A percentile compares a stretch with the other conserved stretches of the same genome.
These are phyloP conservation scores for Nephotettix cincticeps DNA, from an alignment of 1,140 invertebrate species.

Conservation along the genomic window DNA sequence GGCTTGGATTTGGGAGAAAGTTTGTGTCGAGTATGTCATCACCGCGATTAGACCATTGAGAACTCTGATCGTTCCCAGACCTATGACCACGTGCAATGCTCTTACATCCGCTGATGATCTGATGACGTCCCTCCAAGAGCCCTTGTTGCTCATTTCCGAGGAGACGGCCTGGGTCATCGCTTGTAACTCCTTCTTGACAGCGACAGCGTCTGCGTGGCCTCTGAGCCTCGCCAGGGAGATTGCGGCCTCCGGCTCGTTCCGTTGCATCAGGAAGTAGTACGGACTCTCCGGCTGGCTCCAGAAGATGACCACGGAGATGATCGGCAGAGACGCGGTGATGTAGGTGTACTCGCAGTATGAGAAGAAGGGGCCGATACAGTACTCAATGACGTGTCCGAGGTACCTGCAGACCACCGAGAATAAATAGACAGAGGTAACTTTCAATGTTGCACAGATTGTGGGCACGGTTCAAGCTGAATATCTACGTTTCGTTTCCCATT, in stretches of 20 bases:
- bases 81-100: constrained; percentile 35
- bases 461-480: too few relatives aligned
- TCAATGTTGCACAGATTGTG: too few relatives aligned
- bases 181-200: constrained; percentile 30
- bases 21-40: constrained; percentile 35
- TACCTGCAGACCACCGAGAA: too few relatives aligned
- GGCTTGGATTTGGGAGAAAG: constrained; percentile 27
- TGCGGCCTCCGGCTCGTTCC: constrained; percentile 60
- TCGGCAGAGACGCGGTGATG: constrained; percentile 58
- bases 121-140: constrained; percentile 31
- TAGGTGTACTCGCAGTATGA: constrained; percentile 66
- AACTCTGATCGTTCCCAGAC: constrained; percentile 30
- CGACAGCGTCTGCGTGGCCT: constrained; percentile 35
- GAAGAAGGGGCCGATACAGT: constrained; percentile 70
- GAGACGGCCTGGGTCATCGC: constrained; percentile 31
- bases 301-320: constrained; percentile 65
- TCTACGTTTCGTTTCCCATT: too few relatives aligned
- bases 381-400: constrained; percentile 75
- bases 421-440: too few relatives aligned
- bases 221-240: constrained; percentile 65
- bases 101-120: constrained; percentile 23
- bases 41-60: constrained; percentile 36
- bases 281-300: constrained; percentile 81
- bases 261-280: constrained; percentile 62
- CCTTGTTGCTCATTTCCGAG: constrained; percentile 21